phyloP scores from a whole-genome alignment of 2,888 invertebrate species.

The Athalia rosae region DNA sequence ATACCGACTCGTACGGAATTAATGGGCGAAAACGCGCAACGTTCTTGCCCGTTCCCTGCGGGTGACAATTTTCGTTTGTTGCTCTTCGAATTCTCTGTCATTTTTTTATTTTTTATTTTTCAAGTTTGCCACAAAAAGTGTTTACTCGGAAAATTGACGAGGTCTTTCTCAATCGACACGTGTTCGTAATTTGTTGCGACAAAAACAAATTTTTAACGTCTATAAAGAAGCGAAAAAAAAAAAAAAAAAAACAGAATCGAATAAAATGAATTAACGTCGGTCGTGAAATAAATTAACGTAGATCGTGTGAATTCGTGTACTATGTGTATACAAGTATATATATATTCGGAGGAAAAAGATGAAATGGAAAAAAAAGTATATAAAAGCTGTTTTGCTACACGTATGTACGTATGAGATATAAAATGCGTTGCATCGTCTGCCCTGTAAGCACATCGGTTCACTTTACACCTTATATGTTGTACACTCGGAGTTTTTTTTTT shows the following conservation, averaged over 20 bases:
- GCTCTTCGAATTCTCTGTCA: background rate
- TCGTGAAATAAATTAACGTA: conserved; percentile 64
- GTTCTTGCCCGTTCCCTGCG: background rate
- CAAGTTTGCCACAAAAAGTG: too few relatives aligned
- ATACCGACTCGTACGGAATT: background rate
- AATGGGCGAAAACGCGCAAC: background rate
- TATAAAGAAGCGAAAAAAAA: background rate
- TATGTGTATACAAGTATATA: too few relatives aligned
- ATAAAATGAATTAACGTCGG: background rate
- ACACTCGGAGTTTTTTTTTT: too few relatives aligned
- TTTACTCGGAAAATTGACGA: too few relatives aligned
- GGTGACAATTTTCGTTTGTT: background rate
- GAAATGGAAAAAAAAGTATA: too few relatives aligned
- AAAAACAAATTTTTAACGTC: too few relatives aligned
- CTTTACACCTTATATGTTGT: conserved; percentile 61
- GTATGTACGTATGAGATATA: conserved; percentile 56
- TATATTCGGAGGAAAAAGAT: too few relatives aligned
- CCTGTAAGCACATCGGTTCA: conserved; percentile 53
- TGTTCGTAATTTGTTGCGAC: too few relatives aligned
- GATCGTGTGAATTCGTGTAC: too few relatives aligned
- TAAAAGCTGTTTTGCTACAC: conserved; percentile 49
- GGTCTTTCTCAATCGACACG: too few relatives aligned
- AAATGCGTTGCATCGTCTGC: too few relatives aligned
- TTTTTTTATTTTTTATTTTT: background rate
- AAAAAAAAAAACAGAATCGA: background rate